Evolutionary conservation across 2,888 invertebrate species (phyloP).

Genomic region (Eucriotettix oculatus): DNA sequence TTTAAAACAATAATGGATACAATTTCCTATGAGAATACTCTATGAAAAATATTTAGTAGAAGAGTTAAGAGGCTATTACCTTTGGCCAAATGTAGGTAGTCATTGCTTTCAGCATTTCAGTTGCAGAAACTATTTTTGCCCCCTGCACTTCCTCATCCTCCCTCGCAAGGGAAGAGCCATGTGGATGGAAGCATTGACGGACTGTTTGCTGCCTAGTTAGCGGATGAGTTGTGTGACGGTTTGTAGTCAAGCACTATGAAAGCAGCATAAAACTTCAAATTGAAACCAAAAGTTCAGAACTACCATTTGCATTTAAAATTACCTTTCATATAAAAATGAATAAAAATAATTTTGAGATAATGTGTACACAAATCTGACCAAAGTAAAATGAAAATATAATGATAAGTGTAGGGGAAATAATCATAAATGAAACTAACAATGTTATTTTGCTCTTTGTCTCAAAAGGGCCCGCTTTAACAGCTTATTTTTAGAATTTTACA

Average conservation of each 20-base stretch:
- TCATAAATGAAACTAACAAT: too few relatives aligned
- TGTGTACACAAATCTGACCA: neutral
- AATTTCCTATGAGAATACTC: too few relatives aligned
- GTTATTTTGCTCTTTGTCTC: too few relatives aligned
- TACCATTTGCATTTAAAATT: neutral
- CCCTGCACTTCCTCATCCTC: slow-evolving; percentile 19
- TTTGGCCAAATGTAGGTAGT: slow-evolving; percentile 90
- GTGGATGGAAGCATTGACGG: slow-evolving; percentile 85
- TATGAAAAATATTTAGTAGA: too few relatives aligned
- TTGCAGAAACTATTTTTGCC: slow-evolving; percentile 38
- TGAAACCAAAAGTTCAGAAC: neutral
- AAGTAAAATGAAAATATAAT: too few relatives aligned
- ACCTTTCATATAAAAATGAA: neutral
- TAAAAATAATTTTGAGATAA: neutral
- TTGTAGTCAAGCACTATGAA: neutral
- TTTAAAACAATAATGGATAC: too few relatives aligned
- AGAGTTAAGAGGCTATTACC: slow-evolving; percentile 28
- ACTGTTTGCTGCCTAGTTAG: slow-evolving; percentile 27
- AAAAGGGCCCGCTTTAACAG: too few relatives aligned
- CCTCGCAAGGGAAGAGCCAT: slow-evolving; percentile 43
- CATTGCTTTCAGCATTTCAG: slow-evolving; percentile 77
- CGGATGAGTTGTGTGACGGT: too few relatives aligned
- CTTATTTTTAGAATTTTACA: too few relatives aligned
- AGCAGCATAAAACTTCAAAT: neutral
- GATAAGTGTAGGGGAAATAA: too few relatives aligned